Base-by-base conservation (phyloP, 1,140 invertebrate species). In the Lepidurus couesii region DNA sequence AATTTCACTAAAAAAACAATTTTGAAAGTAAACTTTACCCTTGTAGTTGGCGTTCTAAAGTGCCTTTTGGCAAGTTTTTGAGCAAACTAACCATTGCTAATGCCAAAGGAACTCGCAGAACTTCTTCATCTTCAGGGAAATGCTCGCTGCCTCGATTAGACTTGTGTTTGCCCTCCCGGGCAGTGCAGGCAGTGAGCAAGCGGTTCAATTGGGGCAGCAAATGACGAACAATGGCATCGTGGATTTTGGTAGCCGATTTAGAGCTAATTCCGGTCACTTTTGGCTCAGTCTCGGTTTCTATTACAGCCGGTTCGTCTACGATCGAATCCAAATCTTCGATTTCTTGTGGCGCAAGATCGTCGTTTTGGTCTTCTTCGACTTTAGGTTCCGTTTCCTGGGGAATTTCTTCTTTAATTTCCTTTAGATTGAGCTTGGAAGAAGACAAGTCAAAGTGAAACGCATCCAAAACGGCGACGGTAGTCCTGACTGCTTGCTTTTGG, bases 401-500 rank as follows among this genome's bases (percentile, higher is more conserved):
- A 81, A 83, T 79, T 86, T 88, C 85, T 0, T 87, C 88, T 78
- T 80, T 81, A 10, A 75, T 34, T 42, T 80, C 42, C 74, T 65
- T n/a, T 7, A 42, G 21, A 44, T 43, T 82, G 75, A 75, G 79
- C 76, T 83, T 91, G 65, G 16, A 74, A 1, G 80, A 90, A 0
- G 89, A 90, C 43, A 98, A 85, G 88, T 98, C 93, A 86, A 93
- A 98, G 86, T 98, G 96, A 83, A 98, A 99, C 1, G 91, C 90
- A 85, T 98, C 93, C 43, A 99, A 85, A 77, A 98, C 91, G 1
- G 88, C 89, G 0, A 95, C 90, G 21, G 97, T 86, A 65, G 97
- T 89, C 81, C 93, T 90, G 1, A 94, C 90, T 73, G 91, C 85
- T 82, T 95, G 92, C 83, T 93, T 95, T 82, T 97, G 94, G 85